Base-by-base conservation (phyloP, 2,888 invertebrate species). In the Mimachlamys varia region DNA sequence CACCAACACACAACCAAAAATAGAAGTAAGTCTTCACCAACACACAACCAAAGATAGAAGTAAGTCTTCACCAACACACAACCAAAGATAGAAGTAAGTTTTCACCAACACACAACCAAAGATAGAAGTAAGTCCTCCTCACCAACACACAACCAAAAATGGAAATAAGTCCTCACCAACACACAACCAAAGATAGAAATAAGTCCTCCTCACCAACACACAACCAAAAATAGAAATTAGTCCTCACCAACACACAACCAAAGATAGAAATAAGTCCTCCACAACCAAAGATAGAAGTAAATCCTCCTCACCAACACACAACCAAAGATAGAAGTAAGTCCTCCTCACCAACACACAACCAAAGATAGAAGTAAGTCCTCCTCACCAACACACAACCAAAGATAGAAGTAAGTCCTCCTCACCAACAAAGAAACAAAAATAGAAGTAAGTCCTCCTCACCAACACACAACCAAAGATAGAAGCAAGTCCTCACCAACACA, bases 391-490 rank as follows among this genome's bases (percentile, higher is more conserved):
- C 62, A 76, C 76, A 76, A 76, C 76, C 76, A 76, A 76, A 76
- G 76, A 33, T 33, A 76, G 76, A 76, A 13, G 33, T 76, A 76
- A 76, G 76, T 76, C 22, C 27, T 76, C 22, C 27, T 33, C 76
- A 27, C 76, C 5, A 76, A 76, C 76, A 62, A n/a, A 76, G 33
- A 76, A 76, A 27, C 76, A 76, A 76, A 76, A 33, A 33, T 76
- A 76, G 76, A 76, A 13, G 33, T 76, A 76, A 76, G 76, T 76
- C 22, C 27, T 76, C 22, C 27, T 33, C 76, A 27, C 76, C 5
- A 76, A 76, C 76, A 76, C 76, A 76, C 76, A 76, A 76, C 76
- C 76, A 76, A 76, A 76, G 76, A 33, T 76, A 76, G 76, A 76
- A 13, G 76, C 33, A 76, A 76, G 76, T 76, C 22, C 27, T 33